A percentile compares a stretch with the other conserved stretches of the same genome.
Conservation (phyloP, 2,888 invertebrate genomes). For the Machimus rusticus region DNA sequence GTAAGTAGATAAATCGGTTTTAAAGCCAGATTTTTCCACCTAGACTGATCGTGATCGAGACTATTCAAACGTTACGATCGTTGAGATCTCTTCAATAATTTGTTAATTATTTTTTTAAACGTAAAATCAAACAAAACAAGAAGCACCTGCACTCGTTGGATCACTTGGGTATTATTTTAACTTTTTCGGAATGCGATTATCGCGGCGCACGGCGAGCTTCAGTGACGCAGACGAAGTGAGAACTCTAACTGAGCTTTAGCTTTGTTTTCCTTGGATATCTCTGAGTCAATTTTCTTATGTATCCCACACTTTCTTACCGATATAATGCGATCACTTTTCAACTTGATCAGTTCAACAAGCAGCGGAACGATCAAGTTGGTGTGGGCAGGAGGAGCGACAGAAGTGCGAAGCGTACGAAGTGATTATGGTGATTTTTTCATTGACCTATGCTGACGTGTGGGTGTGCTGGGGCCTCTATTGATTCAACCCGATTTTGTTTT, state of each 20-base stretch:
- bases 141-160: slow-evolving; percentile 22
- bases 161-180: neutral
- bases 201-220: slow-evolving; percentile 16
- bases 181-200: neutral
- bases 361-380: neutral
- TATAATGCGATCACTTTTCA: slow-evolving; percentile 21
- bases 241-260: slow-evolving; percentile 8
- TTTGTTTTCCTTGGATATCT: slow-evolving; percentile 9
- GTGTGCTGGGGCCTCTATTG: neutral
- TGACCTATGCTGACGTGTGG: slow-evolving; percentile 16
- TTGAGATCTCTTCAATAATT: neutral
- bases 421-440: slow-evolving; percentile 6
- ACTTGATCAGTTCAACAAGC: slow-evolving; percentile 5
- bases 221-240: slow-evolving; percentile 31
- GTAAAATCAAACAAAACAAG: neutral
- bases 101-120: neutral
- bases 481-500: neutral
- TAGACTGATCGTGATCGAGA: neutral
- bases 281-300: slow-evolving; percentile 23
- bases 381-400: neutral
- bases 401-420: slow-evolving; percentile 7
- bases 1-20: neutral
- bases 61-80: neutral
- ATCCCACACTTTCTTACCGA: slow-evolving; percentile 10
- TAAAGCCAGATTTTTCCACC: neutral